These are phyloP conservation scores for Mimachlamys varia DNA, from an alignment of 2,888 invertebrate species.

Conservation along the genomic window DNA sequence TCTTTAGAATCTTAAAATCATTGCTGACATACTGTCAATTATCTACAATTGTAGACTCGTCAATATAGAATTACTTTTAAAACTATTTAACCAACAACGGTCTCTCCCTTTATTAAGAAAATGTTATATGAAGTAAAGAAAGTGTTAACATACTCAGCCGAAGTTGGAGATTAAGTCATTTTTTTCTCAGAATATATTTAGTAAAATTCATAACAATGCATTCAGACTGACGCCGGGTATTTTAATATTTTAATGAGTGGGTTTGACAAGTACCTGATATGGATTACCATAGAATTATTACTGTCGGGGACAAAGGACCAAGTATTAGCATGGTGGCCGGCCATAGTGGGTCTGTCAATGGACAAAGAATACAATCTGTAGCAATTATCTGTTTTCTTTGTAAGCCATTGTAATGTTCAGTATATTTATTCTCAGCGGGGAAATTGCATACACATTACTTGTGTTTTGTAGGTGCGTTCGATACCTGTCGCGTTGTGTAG, in stretches of 20 bases:
- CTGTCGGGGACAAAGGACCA: not conserved
- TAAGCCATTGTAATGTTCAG: not conserved
- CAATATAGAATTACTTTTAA: not conserved
- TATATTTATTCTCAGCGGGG: not conserved
- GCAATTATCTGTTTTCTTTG: constrained; percentile 15
- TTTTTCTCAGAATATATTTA: constrained; percentile 3
- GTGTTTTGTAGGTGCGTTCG: constrained; percentile 27
- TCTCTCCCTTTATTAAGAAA: not conserved
- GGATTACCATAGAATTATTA: not conserved
- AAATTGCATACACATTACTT: not conserved
- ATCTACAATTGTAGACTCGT: not conserved
- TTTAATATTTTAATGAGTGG: not conserved
- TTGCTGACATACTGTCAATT: not conserved
- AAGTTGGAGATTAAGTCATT: not conserved
- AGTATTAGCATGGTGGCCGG: not conserved
- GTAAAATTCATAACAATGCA: not conserved
- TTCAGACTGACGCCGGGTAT: not conserved
- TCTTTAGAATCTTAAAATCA: not conserved
- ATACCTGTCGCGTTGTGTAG: not conserved
- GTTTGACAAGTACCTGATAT: not conserved
- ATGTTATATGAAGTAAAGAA: constrained; percentile 11
- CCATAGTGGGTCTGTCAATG: not conserved
- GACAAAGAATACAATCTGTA: not conserved
- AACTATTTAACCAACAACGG: not conserved
- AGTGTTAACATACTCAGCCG: constrained; percentile 1